Evolutionary conservation across 1,140 invertebrate species (phyloP), one percentile per base, ranked within the genome.

Genomic region (Akabosia matsudoensis): DNA sequence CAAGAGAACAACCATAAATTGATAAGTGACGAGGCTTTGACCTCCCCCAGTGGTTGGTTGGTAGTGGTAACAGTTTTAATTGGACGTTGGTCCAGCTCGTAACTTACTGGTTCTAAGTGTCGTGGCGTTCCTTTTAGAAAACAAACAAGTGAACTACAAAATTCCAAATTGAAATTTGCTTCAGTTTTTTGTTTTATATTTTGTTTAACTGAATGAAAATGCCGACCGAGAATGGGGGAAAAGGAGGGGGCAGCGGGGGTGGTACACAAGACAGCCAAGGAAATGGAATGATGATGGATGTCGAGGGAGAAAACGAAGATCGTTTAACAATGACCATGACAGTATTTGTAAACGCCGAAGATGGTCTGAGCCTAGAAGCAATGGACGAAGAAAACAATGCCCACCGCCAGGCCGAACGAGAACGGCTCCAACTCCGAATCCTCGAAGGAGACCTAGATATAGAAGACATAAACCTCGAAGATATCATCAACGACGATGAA

Each of bases 281-380:
- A 28, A 31, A 31, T 10, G 30, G 24, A 67, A 67, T 28, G 28
- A 28, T 67, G 24, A 67, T 67, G 61, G n/a, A 30, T 24, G 61
- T 30, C 26, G 61, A 28, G 22, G 24, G 28, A 10, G 61, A 67
- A 2, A 31, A 74, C 10, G 70, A 73, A 1, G 87, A 90, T 79
- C 89, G 90, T 81, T 89, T 91, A 83, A 45, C n/a, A n/a, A n/a
- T n/a, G n/a, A n/a, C n/a, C n/a, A n/a, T n/a, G n/a, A n/a, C n/a
- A n/a, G 91, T 92, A 79, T 93, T 91, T 78, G 93, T 94, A 74
- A 94, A 94, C 82, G 90, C 90, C 81, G 89, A 92, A 81, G 92
- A 94, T 86, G 92, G 92, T 33, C 88, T 94, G 82, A 91, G 56
- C 34, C 52, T 78, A 1, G 54, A 74, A 22, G 76, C 79, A 1